Evolutionary conservation across 2,797 vertebrate genomes (phyloP), one percentile per base, ranked within the genome.

Genomic region (Sciaenops ocellatus): DNA sequence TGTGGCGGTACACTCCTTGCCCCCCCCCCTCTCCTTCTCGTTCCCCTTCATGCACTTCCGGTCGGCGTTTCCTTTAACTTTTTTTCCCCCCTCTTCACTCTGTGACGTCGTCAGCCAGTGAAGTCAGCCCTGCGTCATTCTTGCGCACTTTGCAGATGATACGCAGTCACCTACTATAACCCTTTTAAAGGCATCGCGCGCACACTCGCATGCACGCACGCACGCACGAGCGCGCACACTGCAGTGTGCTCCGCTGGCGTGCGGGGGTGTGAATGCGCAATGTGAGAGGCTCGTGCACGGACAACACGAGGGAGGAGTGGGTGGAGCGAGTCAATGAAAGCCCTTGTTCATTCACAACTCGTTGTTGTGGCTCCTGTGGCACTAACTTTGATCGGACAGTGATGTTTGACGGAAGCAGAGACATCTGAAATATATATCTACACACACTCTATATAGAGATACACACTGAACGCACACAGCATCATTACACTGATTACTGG

Each of bases 131-230:
- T 94, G 95, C 95, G 95, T 96, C 95, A 96, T 83, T 94, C 93
- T 93, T 95, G 95, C 95, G 95, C 95, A 96, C 94, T 92, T 94
- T 95, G 95, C 94, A 90, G 95, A 95, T 92, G 91, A 94, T 93
- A 86, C 92, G 94, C 93, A 93, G 88, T 94, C 91, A 92, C 92
- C 93, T 93, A 94, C 94, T 92, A 90, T 92, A 94, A 93, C 91
- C 92, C 92, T 88, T 87, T 91, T 94, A 94, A 91, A 94, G 92
- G 92, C 87, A 86, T 80, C 73, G 68, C 75, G 46, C 51, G 76
- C 85, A 74, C 79, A 44, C 72, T 18, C 48, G 57, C 44, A 20
- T 24, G 46, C 73, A 41, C 20, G 9, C 72, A 56, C 64, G 17
- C 68, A 13, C 26, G 22, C 20, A 47, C 51, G 69, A 79, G 48